Conservation (phyloP, 2,113 vertebrate species). For the Psilopogon haemacephalus region DNA sequence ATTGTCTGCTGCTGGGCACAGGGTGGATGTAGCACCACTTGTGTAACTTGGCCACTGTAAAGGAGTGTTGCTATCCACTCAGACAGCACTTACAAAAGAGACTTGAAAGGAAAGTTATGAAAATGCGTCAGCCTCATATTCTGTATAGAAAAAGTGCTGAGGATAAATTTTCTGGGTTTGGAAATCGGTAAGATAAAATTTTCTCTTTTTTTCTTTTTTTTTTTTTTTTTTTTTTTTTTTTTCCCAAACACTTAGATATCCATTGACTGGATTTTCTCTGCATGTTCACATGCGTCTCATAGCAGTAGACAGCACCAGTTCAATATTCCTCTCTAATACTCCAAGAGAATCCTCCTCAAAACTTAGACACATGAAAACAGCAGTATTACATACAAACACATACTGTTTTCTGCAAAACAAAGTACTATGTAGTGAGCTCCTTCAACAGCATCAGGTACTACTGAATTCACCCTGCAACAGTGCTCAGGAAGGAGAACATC, state of each 20-base stretch:
- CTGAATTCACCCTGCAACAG: not conserved
- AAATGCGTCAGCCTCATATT: not conserved
- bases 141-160: not conserved
- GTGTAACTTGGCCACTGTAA: not conserved
- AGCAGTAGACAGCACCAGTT: not conserved
- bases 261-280: not conserved
- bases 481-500: not conserved
- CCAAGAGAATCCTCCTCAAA: not conserved
- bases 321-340: not conserved
- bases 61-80: not conserved
- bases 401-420: not conserved
- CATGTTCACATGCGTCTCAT: not conserved
- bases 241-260: not conserved
- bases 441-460: not conserved
- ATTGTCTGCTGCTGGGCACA: not conserved
- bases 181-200: not conserved
- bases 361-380: not conserved
- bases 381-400: not conserved
- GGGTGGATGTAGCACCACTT: not conserved
- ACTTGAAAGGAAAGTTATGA: not conserved
- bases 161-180: not conserved
- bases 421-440: not conserved
- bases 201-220: no score
- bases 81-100: not conserved
- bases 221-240: no score